Evolutionary conservation across 1,140 invertebrate genomes (phyloP).

Genomic region (Cydia amplana): DNA sequence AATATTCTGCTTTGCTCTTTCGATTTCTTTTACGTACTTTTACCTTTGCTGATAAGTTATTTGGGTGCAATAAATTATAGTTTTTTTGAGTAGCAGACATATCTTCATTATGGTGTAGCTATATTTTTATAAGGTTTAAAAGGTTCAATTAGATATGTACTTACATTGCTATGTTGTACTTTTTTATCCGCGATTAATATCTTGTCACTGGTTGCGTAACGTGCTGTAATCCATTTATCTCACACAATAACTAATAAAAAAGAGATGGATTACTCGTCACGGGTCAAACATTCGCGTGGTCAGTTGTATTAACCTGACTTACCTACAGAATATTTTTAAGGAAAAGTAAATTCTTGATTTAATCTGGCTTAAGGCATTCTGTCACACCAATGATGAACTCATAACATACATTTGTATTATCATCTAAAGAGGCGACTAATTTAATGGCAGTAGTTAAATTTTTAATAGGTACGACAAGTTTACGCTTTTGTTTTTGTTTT

Average conservation of each 20-base stretch:
- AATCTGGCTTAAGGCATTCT: not conserved
- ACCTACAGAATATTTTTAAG: not conserved
- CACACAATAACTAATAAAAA: not conserved
- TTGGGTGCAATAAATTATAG: not conserved
- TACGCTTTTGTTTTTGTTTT: slow-evolving; percentile 77
- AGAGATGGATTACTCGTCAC: not conserved
- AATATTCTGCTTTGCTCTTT: not conserved
- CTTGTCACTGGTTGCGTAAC: not conserved
- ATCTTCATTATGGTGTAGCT: no score
- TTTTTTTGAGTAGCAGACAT: not conserved
- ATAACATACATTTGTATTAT: not conserved
- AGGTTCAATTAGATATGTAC: not conserved
- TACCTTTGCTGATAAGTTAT: not conserved
- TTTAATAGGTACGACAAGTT: slow-evolving; percentile 37
- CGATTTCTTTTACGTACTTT: not conserved
- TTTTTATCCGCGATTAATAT: not conserved
- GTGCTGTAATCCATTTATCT: not conserved
- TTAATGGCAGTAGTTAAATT: slow-evolving; percentile 66
- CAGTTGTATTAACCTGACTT: not conserved
- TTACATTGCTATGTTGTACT: slow-evolving; percentile 29
- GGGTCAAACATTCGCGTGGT: not conserved
- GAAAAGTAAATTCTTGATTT: no score
- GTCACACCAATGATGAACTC: not conserved
- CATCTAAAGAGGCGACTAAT: slow-evolving; percentile 64
- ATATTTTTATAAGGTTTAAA: not conserved